Conservation (phyloP, 1,140 invertebrate genomes). For the Steinernema khuongi region DNA sequence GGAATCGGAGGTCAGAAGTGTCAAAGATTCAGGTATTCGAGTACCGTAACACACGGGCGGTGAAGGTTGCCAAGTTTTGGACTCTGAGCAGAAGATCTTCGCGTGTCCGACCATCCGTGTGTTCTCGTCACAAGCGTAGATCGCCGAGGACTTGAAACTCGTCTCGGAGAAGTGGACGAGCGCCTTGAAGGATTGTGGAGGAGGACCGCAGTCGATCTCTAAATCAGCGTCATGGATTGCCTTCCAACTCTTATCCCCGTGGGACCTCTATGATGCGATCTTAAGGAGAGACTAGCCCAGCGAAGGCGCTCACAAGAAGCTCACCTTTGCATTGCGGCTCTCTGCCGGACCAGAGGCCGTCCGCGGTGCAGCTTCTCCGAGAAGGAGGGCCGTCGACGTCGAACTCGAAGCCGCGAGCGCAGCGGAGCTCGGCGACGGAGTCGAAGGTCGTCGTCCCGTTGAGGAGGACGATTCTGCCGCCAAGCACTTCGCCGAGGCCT, state of each 20-base stretch:
- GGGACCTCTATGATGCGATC: no score
- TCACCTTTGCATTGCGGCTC: conserved; percentile 19
- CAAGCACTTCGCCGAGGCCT: conserved; percentile 18
- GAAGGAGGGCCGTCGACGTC: background rate
- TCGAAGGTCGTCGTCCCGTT: conserved; percentile 27
- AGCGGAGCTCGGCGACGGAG: background rate
- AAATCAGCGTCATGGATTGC: conserved; percentile 15
- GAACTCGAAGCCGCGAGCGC: background rate
- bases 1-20: background rate
- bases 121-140: conserved; percentile 79
- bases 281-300: background rate
- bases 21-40: background rate
- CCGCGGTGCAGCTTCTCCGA: background rate
- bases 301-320: background rate
- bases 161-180: conserved; percentile 27
- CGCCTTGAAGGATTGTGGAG: conserved; percentile 36
- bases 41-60: conserved; percentile 45
- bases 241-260: no score
- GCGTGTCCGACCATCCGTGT: conserved; percentile 82
- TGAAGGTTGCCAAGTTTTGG: conserved; percentile 78
- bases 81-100: conserved; percentile 69
- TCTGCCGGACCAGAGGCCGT: conserved; percentile 16
- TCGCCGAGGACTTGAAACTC: conserved; percentile 62
- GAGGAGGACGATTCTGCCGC: conserved; percentile 27
- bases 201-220: conserved; percentile 42